Conservation (phyloP, 2,888 invertebrate genomes). For the Heliothis peltigera region DNA sequence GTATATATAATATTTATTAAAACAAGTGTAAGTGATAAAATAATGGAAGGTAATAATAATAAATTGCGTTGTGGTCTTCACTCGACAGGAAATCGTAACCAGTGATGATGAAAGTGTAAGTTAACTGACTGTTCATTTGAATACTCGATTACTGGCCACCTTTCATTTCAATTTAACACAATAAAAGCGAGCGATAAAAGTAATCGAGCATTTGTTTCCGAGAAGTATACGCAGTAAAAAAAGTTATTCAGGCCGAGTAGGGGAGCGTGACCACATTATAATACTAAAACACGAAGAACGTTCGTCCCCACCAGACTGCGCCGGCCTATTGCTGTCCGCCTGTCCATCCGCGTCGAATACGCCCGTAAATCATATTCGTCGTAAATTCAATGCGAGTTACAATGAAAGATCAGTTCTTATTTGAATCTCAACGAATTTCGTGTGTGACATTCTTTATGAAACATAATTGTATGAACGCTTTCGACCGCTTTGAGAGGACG, state of each 20-base stretch:
- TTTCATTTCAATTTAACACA: slow-evolving; percentile 67
- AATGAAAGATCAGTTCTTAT: slow-evolving; percentile 87
- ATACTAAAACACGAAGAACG: slow-evolving; percentile 82
- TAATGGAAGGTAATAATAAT: slow-evolving; percentile 43
- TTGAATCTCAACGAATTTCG: slow-evolving; percentile 74
- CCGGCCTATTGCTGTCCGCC: slow-evolving; percentile 84
- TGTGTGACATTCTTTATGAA: slow-evolving; percentile 57
- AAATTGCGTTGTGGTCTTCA: slow-evolving; percentile 52
- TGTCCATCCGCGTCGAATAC: slow-evolving; percentile 88
- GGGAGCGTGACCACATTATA: slow-evolving; percentile 84
- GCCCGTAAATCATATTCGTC: slow-evolving; percentile 88
- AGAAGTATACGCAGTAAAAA: slow-evolving; percentile 80
- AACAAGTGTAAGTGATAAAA: slow-evolving; percentile 36
- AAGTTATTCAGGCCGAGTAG: slow-evolving; percentile 71
- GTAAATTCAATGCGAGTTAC: slow-evolving; percentile 88
- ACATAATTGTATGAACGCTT: slow-evolving; percentile 57
- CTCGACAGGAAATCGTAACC: slow-evolving; percentile 65
- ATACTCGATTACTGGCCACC: slow-evolving; percentile 55
- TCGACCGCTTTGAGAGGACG: slow-evolving; percentile 30
- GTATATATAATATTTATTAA: background rate
- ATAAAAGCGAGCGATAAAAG: slow-evolving; percentile 65
- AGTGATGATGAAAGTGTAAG: slow-evolving; percentile 49
- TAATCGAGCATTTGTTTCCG: slow-evolving; percentile 76
- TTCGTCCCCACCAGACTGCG: slow-evolving; percentile 78
- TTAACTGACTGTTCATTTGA: slow-evolving; percentile 41